Percentiles rank a stretch among this genome's conserved stretches.
phyloP scores from a whole-genome alignment of 2,797 vertebrate genomes.

The Gallinago solitaria region DNA sequence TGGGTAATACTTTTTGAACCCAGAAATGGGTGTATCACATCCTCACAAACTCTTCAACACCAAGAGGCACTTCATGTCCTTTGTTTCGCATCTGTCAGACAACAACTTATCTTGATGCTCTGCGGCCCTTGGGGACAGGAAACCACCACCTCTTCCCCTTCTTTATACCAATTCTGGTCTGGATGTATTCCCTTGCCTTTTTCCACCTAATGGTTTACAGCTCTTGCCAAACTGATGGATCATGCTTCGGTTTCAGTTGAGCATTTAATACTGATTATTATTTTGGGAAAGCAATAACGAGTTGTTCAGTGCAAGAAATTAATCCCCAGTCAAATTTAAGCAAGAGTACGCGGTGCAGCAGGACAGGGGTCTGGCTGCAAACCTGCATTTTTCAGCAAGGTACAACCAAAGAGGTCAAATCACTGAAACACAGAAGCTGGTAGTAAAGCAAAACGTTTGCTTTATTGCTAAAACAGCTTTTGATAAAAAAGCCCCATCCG shows the following conservation, averaged over 20 bases:
- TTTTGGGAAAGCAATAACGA: neutral
- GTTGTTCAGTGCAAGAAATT: neutral
- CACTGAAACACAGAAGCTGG: neutral
- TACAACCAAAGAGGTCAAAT: neutral
- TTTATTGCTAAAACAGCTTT: neutral
- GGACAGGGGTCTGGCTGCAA: neutral
- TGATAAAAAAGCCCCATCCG: neutral
- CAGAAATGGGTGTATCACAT: accelerated
- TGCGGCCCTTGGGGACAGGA: neutral
- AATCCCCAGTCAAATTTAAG: neutral
- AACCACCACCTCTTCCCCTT: neutral
- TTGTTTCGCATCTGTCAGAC: neutral
- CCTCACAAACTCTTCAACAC: neutral
- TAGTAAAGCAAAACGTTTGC: neutral
- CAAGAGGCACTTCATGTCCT: neutral
- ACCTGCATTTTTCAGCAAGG: neutral
- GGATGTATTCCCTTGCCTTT: neutral
- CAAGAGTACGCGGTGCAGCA: neutral
- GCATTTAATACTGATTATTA: neutral
- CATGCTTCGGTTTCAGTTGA: neutral
- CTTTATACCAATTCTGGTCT: neutral
- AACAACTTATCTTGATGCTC: neutral
- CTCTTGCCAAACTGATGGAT: neutral
- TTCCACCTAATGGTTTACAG: neutral
- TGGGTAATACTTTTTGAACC: neutral